Conservation (phyloP, 1,140 invertebrate genomes). For the Euwallacea fornicatus region DNA sequence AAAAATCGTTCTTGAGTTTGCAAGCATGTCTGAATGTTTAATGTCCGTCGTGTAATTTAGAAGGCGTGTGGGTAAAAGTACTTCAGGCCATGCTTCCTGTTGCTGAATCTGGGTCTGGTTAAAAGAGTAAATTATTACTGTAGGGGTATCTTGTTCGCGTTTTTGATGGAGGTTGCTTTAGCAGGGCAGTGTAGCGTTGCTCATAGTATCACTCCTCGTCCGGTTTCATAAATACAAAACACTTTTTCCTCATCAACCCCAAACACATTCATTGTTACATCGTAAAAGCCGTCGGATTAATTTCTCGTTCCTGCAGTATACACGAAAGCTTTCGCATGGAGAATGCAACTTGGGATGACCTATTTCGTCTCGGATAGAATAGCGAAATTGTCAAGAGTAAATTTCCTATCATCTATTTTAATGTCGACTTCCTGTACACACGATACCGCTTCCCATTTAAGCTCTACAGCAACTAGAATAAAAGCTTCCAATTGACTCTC, state of each 20-base stretch:
- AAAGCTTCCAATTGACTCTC: slow-evolving; percentile 14
- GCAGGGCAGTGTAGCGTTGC: slow-evolving; percentile 2
- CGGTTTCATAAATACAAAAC: slow-evolving; percentile 28
- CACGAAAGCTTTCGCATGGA: slow-evolving; percentile 22
- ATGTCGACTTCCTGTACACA: slow-evolving; percentile 22
- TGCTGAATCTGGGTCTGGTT: too few species aligned
- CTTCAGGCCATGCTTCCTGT: too few species aligned
- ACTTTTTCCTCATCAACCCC: slow-evolving; percentile 27
- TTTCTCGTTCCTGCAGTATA: slow-evolving; percentile 26
- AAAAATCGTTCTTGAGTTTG: too few species aligned
- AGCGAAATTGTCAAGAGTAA: slow-evolving; percentile 23
- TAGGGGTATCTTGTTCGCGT: too few species aligned
- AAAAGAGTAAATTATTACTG: too few species aligned
- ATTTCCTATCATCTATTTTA: slow-evolving; percentile 26
- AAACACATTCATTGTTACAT: slow-evolving; percentile 26
- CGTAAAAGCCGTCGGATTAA: slow-evolving; percentile 24
- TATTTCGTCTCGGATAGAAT: slow-evolving; percentile 26
- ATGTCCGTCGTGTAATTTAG: too few species aligned
- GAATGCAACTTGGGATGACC: slow-evolving; percentile 28
- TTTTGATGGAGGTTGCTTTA: neutral
- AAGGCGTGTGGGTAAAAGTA: too few species aligned
- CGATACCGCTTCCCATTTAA: slow-evolving; percentile 14
- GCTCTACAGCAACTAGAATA: neutral
- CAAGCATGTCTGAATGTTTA: too few species aligned
- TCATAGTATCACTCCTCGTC: slow-evolving; percentile 12